phyloP scores from a whole-genome alignment of 2,113 vertebrate species.

The Phylloscopus trochiloides region DNA sequence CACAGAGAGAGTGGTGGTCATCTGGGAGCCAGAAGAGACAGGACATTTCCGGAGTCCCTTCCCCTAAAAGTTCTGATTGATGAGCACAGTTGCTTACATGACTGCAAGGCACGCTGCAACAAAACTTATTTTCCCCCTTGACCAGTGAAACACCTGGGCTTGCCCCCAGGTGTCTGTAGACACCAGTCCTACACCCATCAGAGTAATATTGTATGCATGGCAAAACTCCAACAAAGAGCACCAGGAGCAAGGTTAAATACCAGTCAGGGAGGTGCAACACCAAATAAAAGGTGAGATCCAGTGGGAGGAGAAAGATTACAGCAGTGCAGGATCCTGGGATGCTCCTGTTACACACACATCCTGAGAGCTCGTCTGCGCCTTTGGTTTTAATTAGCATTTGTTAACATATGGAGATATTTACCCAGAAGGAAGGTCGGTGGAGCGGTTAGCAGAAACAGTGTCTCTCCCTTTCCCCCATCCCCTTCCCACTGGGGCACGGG shows the following conservation, averaged over 20 bases:
- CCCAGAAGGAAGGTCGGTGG: constrained; percentile 44
- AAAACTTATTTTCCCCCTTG: background rate
- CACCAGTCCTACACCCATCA: background rate
- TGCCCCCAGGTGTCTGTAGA: background rate
- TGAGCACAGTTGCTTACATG: background rate
- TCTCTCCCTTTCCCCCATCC: background rate
- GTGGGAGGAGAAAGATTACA: constrained; percentile 26
- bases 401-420: constrained; percentile 63
- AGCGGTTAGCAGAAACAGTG: constrained; percentile 36
- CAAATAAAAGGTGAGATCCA: constrained; percentile 47
- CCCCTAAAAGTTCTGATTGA: background rate
- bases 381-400: constrained; percentile 64
- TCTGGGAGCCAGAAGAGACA: background rate
- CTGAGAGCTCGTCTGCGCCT: constrained; percentile 13
- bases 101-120: background rate
- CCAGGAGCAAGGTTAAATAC: constrained; percentile 20
- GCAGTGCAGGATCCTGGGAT: constrained; percentile 15
- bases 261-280: background rate
- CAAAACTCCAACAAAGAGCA: constrained; percentile 21
- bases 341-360: constrained; percentile 25
- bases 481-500: background rate
- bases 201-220: background rate
- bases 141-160: constrained; percentile 12
- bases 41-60: background rate
- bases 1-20: background rate